These are phyloP conservation scores for Artibeus jamaicensis DNA, from an alignment of 2,797 vertebrate genomes.

Conservation along the genomic window DNA sequence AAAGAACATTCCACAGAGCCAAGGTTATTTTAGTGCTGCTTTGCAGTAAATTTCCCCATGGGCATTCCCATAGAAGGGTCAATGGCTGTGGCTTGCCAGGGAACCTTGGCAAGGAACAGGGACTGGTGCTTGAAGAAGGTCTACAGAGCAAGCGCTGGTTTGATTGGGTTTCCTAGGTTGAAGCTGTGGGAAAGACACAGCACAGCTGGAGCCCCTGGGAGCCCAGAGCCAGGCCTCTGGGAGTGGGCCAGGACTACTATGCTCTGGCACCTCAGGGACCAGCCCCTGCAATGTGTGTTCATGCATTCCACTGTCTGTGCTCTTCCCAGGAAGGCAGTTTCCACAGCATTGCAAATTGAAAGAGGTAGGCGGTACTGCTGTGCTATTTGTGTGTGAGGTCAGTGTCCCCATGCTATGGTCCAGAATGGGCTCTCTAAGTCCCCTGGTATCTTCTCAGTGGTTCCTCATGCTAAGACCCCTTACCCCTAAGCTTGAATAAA, in stretches of 20 bases:
- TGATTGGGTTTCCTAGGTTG: background rate
- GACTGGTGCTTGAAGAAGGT: background rate
- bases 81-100: background rate
- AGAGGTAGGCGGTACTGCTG: accelerated
- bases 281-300: accelerated
- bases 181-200: background rate
- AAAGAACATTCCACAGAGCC: background rate
- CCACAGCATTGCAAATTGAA: background rate
- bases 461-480: background rate
- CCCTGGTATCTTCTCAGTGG: background rate
- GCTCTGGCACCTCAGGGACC: background rate
- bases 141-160: background rate
- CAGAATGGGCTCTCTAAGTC: background rate
- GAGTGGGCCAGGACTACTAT: no score
- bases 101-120: background rate
- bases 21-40: background rate
- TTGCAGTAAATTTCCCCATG: background rate
- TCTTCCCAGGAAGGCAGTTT: background rate
- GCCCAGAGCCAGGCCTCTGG: background rate
- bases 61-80: no score
- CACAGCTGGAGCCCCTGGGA: background rate
- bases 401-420: background rate
- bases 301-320: background rate
- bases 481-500: background rate
- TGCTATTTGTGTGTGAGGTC: background rate